phyloP scores from a whole-genome alignment of 2,113 vertebrate species.

The Vidua chalybeata region DNA sequence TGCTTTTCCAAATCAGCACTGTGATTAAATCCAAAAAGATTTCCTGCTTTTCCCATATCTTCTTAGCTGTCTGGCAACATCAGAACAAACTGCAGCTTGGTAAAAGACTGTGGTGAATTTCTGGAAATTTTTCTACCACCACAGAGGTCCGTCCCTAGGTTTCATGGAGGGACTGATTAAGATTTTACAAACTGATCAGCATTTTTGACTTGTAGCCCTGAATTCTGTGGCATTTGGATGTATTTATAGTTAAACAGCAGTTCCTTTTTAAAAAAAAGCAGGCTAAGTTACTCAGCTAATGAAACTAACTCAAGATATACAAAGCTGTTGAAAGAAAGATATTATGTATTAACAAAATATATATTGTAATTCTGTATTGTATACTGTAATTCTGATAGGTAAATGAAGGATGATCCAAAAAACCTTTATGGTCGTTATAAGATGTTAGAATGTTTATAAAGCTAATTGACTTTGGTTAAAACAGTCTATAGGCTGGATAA shows the following conservation, averaged over 20 bases:
- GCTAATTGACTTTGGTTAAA: neutral
- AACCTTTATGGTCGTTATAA: neutral
- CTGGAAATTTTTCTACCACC: conserved; percentile 73
- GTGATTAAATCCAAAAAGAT: conserved; percentile 72
- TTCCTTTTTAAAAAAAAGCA: conserved; percentile 49
- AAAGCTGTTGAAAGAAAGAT: conserved; percentile 13
- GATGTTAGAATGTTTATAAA: neutral
- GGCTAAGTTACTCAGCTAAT: conserved; percentile 65
- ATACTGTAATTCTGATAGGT: neutral
- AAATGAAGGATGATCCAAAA: neutral
- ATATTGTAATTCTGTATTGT: neutral
- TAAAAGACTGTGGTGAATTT: conserved; percentile 74
- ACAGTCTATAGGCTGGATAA: neutral
- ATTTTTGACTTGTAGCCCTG: conserved; percentile 76
- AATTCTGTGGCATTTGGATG: conserved; percentile 76
- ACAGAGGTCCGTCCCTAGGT: conserved; percentile 72
- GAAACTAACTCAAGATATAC: conserved; percentile 66
- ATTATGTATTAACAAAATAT: neutral
- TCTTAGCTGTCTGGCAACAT: conserved; percentile 72
- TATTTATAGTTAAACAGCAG: conserved; percentile 76
- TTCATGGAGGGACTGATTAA: conserved; percentile 70
- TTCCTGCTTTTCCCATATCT: conserved; percentile 76
- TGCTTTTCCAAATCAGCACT: conserved; percentile 71
- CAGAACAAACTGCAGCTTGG: conserved; percentile 69
- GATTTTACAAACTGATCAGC: conserved; percentile 79